Evolutionary conservation across 2,888 invertebrate species (phyloP), one percentile per base, ranked within the genome.

Genomic region (Autographa gamma): DNA sequence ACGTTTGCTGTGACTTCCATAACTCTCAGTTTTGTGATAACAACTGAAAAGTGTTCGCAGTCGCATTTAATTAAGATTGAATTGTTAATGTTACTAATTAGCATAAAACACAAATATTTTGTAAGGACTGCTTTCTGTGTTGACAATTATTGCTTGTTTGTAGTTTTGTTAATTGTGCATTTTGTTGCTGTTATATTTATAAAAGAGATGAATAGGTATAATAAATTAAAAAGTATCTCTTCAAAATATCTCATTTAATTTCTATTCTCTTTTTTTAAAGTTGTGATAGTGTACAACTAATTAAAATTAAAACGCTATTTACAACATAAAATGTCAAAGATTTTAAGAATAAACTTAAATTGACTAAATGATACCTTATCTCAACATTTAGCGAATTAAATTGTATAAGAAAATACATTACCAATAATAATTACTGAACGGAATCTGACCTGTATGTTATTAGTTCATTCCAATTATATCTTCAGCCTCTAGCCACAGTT

Each of bases 381-480:
- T 19, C 38, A 32, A n/a, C 16, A 7, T 58, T 43, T 32, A 32
- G 18, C 13, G 52, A 34, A 61, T 56, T 74, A 74, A 63, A 65
- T 64, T 38, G 19, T 43, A 56, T 4, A 43, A n/a, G 54, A 38
- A 60, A 31, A 66, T 68, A 59, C 63, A 63, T 74, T 7, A 63
- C 41, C 54, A 63, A 60, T 66, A 41, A 60, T 52, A 69, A 63
- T 69, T 60, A 18, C 58, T n/a, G 6, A 62, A 75, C 32, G 38
- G 52, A 68, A 75, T 72, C 16, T 63, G 14, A 60, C 60, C 18
- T 19, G 54, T 8, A 8, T 16, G 32, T 32, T 66, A 72, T 58
- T 58, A 63, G 62, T 77, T 71, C 5, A 58, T 58, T 70, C 14
- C 77, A 66, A 66, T 75, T 60, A 63, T 56, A 60, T 31, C 13